Conservation (phyloP, 2,888 invertebrate genomes). For the Elaeidobius kamerunicus region DNA sequence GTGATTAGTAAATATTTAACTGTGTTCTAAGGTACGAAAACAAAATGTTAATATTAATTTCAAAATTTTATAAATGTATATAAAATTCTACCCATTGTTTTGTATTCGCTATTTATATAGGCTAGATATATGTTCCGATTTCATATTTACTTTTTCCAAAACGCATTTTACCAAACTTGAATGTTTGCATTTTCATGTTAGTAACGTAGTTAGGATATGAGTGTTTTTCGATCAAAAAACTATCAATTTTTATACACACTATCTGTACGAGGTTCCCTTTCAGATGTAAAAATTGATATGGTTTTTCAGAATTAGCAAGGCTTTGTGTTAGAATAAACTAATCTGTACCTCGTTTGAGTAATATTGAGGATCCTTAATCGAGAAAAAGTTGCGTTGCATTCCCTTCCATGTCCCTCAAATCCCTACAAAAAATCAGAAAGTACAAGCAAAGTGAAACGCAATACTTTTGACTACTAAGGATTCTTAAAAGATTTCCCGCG, state of each 20-base stretch:
- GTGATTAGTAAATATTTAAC: constrained; percentile 22
- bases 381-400: constrained; percentile 9
- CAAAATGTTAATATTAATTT: constrained; percentile 19
- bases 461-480: constrained; percentile 4
- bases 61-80: constrained; percentile 22
- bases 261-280: background rate
- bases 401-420: constrained; percentile 10
- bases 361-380: constrained; percentile 12
- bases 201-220: constrained; percentile 30
- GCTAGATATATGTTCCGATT: constrained; percentile 19
- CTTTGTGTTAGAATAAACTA: constrained; percentile 34
- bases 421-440: constrained; percentile 19
- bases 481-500: constrained; percentile 20
- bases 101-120: constrained; percentile 20
- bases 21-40: constrained; percentile 11
- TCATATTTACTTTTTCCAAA: constrained; percentile 5
- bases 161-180: constrained; percentile 24
- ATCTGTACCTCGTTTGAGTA: constrained; percentile 33
- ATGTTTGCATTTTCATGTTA: constrained; percentile 31
- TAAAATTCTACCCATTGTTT: constrained; percentile 23
- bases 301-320: constrained; percentile 34
- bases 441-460: constrained; percentile 22
- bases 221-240: constrained; percentile 24
- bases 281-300: constrained; percentile 25
- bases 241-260: constrained; percentile 30